Conservation (phyloP, 2,797 vertebrate species). For the Aeoliscus strigatus region DNA sequence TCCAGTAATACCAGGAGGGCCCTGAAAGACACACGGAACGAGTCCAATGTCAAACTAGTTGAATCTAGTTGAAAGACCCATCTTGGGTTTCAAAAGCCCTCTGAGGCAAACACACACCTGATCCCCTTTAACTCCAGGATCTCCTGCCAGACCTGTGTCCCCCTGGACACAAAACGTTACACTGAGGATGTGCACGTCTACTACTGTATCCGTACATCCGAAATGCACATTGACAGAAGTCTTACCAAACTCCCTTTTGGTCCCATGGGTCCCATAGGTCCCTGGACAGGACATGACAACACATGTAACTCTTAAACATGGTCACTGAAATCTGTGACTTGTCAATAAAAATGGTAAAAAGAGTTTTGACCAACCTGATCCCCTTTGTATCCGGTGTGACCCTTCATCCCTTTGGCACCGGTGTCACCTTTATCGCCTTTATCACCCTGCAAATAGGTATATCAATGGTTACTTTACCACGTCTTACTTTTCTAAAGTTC, state of each 20-base stretch:
- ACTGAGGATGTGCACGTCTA: neutral
- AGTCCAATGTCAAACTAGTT: too few species aligned
- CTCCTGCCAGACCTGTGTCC: conserved; percentile 59
- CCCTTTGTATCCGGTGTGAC: conserved; percentile 77
- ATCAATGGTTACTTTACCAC: too few species aligned
- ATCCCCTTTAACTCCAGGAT: conserved; percentile 72
- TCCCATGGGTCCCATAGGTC: conserved; percentile 64
- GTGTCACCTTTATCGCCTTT: conserved; percentile 70
- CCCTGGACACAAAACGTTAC: conserved; percentile 56
- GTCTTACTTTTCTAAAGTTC: too few species aligned
- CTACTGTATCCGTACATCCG: neutral
- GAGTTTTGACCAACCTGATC: conserved; percentile 65
- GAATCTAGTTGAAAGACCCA: too few species aligned
- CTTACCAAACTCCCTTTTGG: conserved; percentile 72
- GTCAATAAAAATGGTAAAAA: conserved; percentile 1
- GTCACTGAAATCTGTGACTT: neutral
- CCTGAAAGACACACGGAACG: conserved; percentile 56
- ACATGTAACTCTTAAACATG: neutral
- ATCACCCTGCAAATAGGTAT: conserved; percentile 69
- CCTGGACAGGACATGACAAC: conserved; percentile 24
- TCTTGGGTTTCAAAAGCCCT: too few species aligned
- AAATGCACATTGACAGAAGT: neutral
- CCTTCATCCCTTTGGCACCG: conserved; percentile 73
- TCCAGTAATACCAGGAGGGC: conserved; percentile 73
- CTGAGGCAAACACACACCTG: conserved; percentile 56